phyloP scores from a whole-genome alignment of 2,888 invertebrate species.

The Cheilosia vernalis region DNA sequence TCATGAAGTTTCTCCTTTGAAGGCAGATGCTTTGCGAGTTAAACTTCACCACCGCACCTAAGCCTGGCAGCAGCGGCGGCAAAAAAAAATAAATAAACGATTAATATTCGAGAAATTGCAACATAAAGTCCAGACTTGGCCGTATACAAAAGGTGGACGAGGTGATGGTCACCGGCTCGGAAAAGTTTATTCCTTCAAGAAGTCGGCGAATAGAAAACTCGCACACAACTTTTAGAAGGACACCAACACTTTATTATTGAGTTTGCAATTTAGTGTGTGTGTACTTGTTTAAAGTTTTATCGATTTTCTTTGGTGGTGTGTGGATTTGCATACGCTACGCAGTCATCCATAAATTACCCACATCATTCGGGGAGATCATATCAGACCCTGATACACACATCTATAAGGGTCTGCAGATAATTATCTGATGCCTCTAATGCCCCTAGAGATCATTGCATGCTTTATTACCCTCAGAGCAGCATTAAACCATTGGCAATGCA shows the following conservation, averaged over 20 bases:
- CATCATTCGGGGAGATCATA: slow-evolving; percentile 51
- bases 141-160: slow-evolving; percentile 9
- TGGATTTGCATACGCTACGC: slow-evolving; percentile 60
- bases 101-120: slow-evolving; percentile 60
- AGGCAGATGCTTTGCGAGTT: slow-evolving; percentile 47
- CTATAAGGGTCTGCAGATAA: slow-evolving; percentile 66
- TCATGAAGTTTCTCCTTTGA: slow-evolving; percentile 58
- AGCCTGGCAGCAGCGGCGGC: not conserved
- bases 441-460: slow-evolving; percentile 63
- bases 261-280: slow-evolving; percentile 38
- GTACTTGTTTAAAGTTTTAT: slow-evolving; percentile 51
- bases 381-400: slow-evolving; percentile 34
- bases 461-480: slow-evolving; percentile 65
- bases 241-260: slow-evolving; percentile 29
- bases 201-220: not conserved
- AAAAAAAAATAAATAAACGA: slow-evolving; percentile 25
- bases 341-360: slow-evolving; percentile 64
- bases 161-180: slow-evolving; percentile 28
- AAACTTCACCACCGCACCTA: slow-evolving; percentile 51
- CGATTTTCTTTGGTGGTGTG: slow-evolving; percentile 47
- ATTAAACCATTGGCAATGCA: slow-evolving; percentile 54
- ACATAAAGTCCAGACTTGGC: slow-evolving; percentile 50
- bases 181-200: slow-evolving; percentile 3
- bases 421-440: slow-evolving; percentile 53
- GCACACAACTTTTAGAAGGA: slow-evolving; percentile 26